Percentiles rank a stretch among this genome's conserved stretches.
phyloP scores from a whole-genome alignment of 2,113 vertebrate species.

The Tonatia bakeri region DNA sequence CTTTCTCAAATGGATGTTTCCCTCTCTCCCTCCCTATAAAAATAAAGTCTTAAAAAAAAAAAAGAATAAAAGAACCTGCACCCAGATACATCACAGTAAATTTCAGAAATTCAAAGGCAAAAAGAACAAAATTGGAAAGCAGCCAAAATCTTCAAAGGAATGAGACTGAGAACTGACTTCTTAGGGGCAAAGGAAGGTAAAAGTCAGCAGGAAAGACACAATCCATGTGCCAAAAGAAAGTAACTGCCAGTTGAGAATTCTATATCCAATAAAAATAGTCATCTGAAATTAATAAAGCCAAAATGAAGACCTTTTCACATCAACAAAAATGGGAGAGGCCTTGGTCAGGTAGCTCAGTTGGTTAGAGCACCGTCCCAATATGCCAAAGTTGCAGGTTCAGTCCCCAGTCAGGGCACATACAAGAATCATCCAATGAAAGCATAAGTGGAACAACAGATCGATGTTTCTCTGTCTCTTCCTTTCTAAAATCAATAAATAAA shows the following conservation, averaged over 20 bases:
- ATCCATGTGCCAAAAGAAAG: background rate
- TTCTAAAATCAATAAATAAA: too few species aligned
- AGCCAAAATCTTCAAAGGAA: background rate
- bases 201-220: background rate
- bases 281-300: constrained; percentile 8
- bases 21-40: too few species aligned
- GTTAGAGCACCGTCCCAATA: too few species aligned
- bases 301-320: background rate
- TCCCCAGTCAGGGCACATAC: too few species aligned
- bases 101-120: background rate
- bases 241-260: background rate
- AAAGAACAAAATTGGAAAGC: background rate
- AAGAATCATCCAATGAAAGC: too few species aligned
- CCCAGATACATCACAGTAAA: background rate
- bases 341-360: too few species aligned
- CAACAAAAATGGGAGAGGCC: background rate
- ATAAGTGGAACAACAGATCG: too few species aligned
- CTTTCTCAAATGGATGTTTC: too few species aligned
- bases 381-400: too few species aligned
- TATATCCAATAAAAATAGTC: background rate
- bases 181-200: background rate
- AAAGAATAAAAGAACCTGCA: background rate
- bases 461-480: too few species aligned
- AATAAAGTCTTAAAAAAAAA: background rate
- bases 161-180: background rate